Conservation (phyloP, 2,797 vertebrate genomes). For the Peromyscus nudipes region DNA sequence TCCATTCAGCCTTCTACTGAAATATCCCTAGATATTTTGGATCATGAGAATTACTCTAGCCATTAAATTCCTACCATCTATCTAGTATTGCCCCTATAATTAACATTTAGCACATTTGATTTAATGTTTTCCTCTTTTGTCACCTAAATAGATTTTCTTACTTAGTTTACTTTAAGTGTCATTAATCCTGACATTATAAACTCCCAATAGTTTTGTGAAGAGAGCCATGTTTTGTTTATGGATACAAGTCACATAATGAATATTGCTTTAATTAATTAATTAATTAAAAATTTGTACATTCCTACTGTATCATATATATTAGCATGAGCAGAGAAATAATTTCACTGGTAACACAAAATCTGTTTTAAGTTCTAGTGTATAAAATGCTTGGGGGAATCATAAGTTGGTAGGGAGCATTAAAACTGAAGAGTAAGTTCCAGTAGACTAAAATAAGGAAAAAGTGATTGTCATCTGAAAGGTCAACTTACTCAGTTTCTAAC, state of each 20-base stretch:
- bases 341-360: not conserved
- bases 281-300: not conserved
- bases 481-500: not conserved
- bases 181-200: not conserved
- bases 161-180: not conserved
- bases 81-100: not conserved
- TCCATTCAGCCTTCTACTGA: not conserved
- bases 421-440: not conserved
- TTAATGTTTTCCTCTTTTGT: not conserved
- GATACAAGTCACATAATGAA: not conserved
- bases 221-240: not conserved
- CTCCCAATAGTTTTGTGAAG: not conserved
- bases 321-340: not conserved
- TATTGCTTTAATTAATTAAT: not conserved
- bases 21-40: not conserved
- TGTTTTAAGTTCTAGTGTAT: not conserved
- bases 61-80: not conserved
- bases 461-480: not conserved
- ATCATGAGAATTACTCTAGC: not conserved
- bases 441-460: not conserved
- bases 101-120: not conserved
- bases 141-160: not conserved
- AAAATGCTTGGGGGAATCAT: not conserved
- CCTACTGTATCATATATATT: not conserved
- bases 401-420: not conserved